Evolutionary conservation across 2,797 vertebrate genomes (phyloP), one percentile per base, ranked within the genome.

Genomic region (Emydoidea blandingii): DNA sequence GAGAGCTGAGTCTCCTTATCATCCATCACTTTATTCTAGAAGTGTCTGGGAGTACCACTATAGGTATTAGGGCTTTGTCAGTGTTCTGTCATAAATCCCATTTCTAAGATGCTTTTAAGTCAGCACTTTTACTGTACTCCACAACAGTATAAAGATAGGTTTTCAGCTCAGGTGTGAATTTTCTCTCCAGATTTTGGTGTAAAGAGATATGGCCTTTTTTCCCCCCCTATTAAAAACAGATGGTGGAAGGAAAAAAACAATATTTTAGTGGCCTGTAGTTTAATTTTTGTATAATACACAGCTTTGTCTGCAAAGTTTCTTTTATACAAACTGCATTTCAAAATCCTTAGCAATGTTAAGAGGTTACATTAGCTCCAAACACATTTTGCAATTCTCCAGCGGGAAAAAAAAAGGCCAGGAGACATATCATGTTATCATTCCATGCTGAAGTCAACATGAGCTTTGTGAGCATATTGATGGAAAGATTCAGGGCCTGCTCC

Each of bases 21-120:
- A 93, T 92, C 59, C 93, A 89, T 52, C 89, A 72, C 53, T 91
- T 95, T 89, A 79, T 86, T 93, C 80, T 85, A 1, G 52, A 76
- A 81, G 54, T 72, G 86, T 88, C 92, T 83, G 87, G 87, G 68
- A 96, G 88, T 82, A 50, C 56, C 18, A 41, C 44, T 15, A 74
- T 4, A 78, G 86, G 78, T 59, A 85, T 74, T 92, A 79, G 29
- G 53, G 62, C 49, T 81, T 81, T 83, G 57, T 65, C 84, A 47
- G 12, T 87, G 80, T 41, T 91, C 81, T 31, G 65, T 87, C 81
- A 94, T 9, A 57, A 50, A 87, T 56, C 94, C 54, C 47, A 3
- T 79, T 86, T 72, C 80, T 41, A 76, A 85, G 65, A 72, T 68
- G 37, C 57, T 93, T 91, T 91, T 85, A 89, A 88, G 1, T 29